Conservation (phyloP, 2,888 invertebrate species). For the Pseudanteris insignis region DNA sequence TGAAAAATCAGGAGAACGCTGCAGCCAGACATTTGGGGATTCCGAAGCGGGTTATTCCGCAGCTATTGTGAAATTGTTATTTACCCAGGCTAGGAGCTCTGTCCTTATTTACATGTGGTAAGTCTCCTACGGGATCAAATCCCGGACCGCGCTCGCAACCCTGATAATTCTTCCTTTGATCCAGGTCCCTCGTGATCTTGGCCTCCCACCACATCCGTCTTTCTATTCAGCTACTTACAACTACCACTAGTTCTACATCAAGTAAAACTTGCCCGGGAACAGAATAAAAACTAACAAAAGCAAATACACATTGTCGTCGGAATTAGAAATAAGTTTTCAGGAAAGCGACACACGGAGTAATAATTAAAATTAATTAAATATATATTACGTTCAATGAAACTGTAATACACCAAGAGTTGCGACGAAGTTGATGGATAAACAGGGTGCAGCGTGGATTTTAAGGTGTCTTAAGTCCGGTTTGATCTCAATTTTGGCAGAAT, state of each 20-base stretch:
- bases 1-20: conserved; percentile 17
- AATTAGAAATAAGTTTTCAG: too few relatives aligned
- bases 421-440: too few relatives aligned
- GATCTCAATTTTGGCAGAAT: conserved; percentile 62
- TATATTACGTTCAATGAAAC: too few relatives aligned
- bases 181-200: conserved; percentile 61
- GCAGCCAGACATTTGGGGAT: conserved; percentile 29
- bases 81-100: conserved; percentile 62
- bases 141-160: conserved; percentile 64
- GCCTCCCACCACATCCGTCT: too few relatives aligned
- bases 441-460: conserved; percentile 57
- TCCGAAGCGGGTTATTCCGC: conserved; percentile 41
- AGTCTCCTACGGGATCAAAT: conserved; percentile 67
- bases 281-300: conserved; percentile 35
- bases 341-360: too few relatives aligned
- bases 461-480: conserved; percentile 59
- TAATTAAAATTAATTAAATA: too few relatives aligned
- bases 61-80: conserved; percentile 66
- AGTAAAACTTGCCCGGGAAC: conserved; percentile 42
- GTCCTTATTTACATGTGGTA: conserved; percentile 67
- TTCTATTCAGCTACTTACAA: conserved; percentile 4
- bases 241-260: too few relatives aligned
- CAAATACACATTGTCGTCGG: too few relatives aligned
- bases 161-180: conserved; percentile 68
- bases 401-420: too few relatives aligned